Evolutionary conservation across 2,113 vertebrate species (phyloP).

Genomic region (Cheilinus undulatus): DNA sequence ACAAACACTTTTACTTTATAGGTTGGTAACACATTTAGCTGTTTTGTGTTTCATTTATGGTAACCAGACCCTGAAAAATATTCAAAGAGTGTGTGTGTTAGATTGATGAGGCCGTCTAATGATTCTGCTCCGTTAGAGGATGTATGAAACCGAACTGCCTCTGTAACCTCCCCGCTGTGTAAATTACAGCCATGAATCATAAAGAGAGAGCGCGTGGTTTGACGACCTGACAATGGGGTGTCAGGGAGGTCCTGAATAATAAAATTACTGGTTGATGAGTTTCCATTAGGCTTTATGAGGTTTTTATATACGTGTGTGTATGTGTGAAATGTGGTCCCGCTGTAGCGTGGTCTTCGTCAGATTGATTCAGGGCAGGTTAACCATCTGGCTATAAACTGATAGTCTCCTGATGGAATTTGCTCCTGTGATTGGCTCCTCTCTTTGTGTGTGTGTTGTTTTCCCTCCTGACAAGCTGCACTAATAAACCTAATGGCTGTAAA

Average conservation of each 20-base stretch:
- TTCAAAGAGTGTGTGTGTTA: conserved; percentile 30
- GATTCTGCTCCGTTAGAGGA: conserved; percentile 33
- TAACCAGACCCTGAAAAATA: conserved; percentile 10
- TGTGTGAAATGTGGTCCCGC: conserved; percentile 12
- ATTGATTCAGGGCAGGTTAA: conserved; percentile 72
- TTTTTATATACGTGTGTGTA: conserved; percentile 30
- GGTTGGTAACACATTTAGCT: conserved; percentile 18
- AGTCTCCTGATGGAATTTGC: conserved; percentile 75
- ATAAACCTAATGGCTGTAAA: conserved; percentile 77
- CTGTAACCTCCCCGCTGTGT: conserved; percentile 34
- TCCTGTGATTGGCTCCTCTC: conserved; percentile 24
- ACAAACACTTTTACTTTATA: conserved; percentile 33
- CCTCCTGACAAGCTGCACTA: conserved; percentile 50
- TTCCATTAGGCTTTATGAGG: conserved; percentile 74
- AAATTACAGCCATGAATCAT: conserved; percentile 56
- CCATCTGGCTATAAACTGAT: conserved; percentile 76
- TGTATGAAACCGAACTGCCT: conserved; percentile 23
- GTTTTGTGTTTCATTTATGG: conserved; percentile 30
- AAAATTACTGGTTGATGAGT: conserved; percentile 73
- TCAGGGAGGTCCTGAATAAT: conserved; percentile 57
- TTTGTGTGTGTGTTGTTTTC: conserved; percentile 15
- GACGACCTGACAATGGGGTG: conserved; percentile 52
- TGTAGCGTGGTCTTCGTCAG: conserved; percentile 46
- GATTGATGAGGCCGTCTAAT: conserved; percentile 36
- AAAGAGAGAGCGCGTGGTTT: conserved; percentile 35